Percentiles rank a stretch among this genome's conserved stretches.
Conservation (phyloP, 2,888 invertebrate species). For the Drosophila kokeensis region DNA sequence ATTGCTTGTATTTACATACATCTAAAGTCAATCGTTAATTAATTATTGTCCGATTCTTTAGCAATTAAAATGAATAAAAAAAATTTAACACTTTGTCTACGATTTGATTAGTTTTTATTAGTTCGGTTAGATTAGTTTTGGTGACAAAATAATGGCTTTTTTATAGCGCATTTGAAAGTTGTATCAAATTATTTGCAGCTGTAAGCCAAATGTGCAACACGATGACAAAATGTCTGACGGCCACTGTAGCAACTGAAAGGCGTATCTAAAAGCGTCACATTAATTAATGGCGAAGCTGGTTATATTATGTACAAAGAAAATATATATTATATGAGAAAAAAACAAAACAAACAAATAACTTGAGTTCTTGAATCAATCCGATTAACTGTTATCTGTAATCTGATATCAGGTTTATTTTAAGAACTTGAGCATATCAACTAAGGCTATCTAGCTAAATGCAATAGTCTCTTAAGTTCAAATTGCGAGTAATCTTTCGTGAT, state of each 20-base stretch:
- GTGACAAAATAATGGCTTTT: not conserved
- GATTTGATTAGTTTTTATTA: not conserved
- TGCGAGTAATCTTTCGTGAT: too few species aligned
- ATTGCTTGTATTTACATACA: not conserved
- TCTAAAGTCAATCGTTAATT: not conserved
- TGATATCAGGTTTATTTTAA: too few species aligned
- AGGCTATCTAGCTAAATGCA: not conserved
- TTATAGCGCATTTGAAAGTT: slow-evolving; percentile 22
- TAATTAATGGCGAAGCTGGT: not conserved
- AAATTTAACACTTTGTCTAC: not conserved
- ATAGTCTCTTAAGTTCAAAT: not conserved
- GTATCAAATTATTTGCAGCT: not conserved
- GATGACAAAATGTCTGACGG: slow-evolving; percentile 36
- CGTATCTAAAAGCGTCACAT: slow-evolving; percentile 11
- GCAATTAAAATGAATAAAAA: not conserved
- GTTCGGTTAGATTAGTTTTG: not conserved
- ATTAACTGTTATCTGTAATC: not conserved
- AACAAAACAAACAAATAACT: not conserved
- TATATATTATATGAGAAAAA: not conserved
- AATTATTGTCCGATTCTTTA: not conserved
- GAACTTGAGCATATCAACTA: not conserved
- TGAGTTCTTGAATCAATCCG: not conserved
- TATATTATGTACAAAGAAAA: not conserved
- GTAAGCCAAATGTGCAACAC: slow-evolving; percentile 16
- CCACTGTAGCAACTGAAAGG: slow-evolving; percentile 23